phyloP scores from a whole-genome alignment of 1,140 invertebrate genomes.

The Philotrypesis tridentata region DNA sequence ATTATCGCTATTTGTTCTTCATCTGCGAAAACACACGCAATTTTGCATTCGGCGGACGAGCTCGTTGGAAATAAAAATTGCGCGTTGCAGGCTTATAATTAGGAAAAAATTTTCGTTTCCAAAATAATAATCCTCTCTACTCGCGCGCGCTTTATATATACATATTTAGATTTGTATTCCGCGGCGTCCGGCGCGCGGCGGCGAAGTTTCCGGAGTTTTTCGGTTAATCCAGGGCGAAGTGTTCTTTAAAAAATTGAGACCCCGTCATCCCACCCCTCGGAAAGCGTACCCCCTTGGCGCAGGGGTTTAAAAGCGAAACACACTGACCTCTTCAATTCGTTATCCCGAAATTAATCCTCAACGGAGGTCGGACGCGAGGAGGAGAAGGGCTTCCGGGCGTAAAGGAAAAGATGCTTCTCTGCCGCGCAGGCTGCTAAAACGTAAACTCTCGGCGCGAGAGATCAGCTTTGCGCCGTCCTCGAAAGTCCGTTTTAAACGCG shows the following conservation, averaged over 20 bases:
- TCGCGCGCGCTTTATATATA: too few relatives aligned
- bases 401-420: neutral
- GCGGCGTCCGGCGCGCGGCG: too few relatives aligned
- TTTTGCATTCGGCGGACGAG: too few relatives aligned
- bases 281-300: neutral
- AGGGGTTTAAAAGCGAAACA: constrained; percentile 35
- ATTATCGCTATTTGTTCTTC: neutral
- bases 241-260: neutral
- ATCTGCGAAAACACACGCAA: neutral
- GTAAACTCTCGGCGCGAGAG: constrained; percentile 18
- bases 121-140: too few relatives aligned
- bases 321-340: constrained; percentile 29
- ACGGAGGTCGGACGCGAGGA: neutral
- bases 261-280: neutral
- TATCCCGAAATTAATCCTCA: constrained; percentile 35
- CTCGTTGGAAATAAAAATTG: too few relatives aligned
- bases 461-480: constrained; percentile 15
- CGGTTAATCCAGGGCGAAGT: too few relatives aligned
- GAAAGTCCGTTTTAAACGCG: neutral
- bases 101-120: too few relatives aligned
- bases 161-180: too few relatives aligned
- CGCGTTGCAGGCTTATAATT: too few relatives aligned
- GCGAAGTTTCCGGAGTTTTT: too few relatives aligned
- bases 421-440: constrained; percentile 23
- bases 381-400: neutral